phyloP scores from a whole-genome alignment of 1,140 invertebrate species.

The Pomacea maculata region DNA sequence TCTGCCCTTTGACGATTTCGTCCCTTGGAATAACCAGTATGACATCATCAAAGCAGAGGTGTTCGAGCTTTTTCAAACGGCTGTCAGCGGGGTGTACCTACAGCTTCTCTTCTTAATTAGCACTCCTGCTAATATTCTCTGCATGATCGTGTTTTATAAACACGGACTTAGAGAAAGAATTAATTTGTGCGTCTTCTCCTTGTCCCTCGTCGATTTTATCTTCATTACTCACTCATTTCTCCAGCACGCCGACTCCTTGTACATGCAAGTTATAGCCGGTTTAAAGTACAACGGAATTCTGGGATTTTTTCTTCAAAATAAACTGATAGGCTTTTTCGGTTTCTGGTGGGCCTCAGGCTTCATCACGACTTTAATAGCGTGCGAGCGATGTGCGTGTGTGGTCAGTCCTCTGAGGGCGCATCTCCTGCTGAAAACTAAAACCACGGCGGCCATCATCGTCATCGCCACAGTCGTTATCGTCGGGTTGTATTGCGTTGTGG shows the following conservation, averaged over 20 bases:
- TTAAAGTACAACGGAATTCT: neutral
- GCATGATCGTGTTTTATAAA: neutral
- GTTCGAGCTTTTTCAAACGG: neutral
- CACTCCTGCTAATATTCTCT: neutral
- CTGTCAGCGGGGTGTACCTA: neutral
- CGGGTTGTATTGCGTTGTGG: neutral
- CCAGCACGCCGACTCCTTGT: neutral
- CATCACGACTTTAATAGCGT: neutral
- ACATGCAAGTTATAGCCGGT: too few relatives aligned
- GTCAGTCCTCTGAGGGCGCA: neutral
- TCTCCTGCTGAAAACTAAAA: neutral
- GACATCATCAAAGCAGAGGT: conserved; percentile 2
- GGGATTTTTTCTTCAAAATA: neutral
- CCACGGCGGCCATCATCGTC: neutral
- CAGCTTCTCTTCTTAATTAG: neutral
- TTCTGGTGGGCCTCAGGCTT: neutral
- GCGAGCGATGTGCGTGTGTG: neutral
- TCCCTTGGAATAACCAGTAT: conserved; percentile 9
- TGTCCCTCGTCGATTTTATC: conserved; percentile 7
- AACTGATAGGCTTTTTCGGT: neutral
- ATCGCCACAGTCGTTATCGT: neutral
- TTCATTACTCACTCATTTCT: neutral
- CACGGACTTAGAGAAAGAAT: conserved; percentile 5
- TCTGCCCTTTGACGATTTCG: neutral
- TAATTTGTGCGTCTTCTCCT: conserved; percentile 5